phyloP scores from a whole-genome alignment of 53 echinoderm and acorn worm species.

The Mesocentrotus franciscanus region DNA sequence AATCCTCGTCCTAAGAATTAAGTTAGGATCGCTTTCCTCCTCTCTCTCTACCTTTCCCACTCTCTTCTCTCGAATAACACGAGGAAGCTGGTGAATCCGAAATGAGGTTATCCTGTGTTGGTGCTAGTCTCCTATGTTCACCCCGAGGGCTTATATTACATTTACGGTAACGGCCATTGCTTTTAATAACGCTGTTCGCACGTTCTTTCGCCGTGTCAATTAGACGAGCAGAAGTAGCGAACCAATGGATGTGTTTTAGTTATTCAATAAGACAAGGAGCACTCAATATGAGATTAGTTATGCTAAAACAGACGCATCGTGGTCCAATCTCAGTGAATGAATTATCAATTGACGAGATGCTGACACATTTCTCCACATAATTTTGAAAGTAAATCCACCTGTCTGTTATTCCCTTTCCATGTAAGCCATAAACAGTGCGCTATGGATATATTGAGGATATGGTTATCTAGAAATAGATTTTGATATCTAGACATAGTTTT shows the following conservation, averaged over 20 bases:
- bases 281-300: neutral
- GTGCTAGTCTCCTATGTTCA: conserved; percentile 28
- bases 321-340: neutral
- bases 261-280: conserved; percentile 24
- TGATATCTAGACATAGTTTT: too few relatives aligned
- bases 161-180: conserved; percentile 22
- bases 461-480: too few relatives aligned
- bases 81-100: conserved; percentile 42
- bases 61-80: neutral
- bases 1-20: conserved; percentile 55
- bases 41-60: neutral
- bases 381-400: neutral
- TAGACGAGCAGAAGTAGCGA: neutral
- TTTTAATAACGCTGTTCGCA: conserved; percentile 54
- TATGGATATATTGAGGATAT: too few relatives aligned
- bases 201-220: conserved; percentile 53
- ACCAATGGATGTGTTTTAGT: neutral
- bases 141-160: conserved; percentile 42
- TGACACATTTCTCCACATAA: neutral
- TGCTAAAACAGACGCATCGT: neutral
- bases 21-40: neutral
- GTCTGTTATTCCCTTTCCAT: neutral
- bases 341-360: neutral
- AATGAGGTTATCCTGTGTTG: conserved; percentile 35
- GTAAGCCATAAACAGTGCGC: neutral